Evolutionary conservation across 2,797 vertebrate species (phyloP).

Genomic region (Tadarida brasiliensis): DNA sequence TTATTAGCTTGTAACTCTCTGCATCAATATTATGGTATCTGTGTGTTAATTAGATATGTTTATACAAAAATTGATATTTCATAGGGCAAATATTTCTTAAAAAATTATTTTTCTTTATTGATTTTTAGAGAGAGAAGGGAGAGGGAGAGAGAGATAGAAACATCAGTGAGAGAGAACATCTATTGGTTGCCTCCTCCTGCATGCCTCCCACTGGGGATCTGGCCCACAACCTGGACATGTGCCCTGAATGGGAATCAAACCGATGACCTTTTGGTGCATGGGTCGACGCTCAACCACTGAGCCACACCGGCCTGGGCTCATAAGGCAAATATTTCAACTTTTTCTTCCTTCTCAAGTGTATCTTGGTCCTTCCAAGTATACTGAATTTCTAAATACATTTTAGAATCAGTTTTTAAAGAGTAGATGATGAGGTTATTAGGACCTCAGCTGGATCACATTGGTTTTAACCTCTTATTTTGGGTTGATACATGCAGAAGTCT

Average conservation of each 20-base stretch:
- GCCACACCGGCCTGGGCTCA: neutral
- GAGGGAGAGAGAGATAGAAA: too few relatives aligned
- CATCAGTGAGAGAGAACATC: too few relatives aligned
- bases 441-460: neutral
- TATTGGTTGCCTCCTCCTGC: too few relatives aligned
- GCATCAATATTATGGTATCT: neutral
- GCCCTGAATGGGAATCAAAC: too few relatives aligned
- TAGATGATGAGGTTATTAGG: neutral
- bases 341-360: neutral
- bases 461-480: neutral
- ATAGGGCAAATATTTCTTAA: neutral
- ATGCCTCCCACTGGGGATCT: too few relatives aligned
- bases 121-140: too few relatives aligned
- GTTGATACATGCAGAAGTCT: neutral
- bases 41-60: neutral
- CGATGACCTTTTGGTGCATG: too few relatives aligned
- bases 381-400: constrained; percentile 28
- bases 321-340: neutral
- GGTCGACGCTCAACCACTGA: too few relatives aligned
- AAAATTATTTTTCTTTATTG: too few relatives aligned
- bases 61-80: neutral
- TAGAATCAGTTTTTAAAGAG: neutral
- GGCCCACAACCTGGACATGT: too few relatives aligned
- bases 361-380: neutral
- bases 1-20: neutral